Evolutionary conservation across 2,888 invertebrate species (phyloP).

Genomic region (Vanessa cardui): DNA sequence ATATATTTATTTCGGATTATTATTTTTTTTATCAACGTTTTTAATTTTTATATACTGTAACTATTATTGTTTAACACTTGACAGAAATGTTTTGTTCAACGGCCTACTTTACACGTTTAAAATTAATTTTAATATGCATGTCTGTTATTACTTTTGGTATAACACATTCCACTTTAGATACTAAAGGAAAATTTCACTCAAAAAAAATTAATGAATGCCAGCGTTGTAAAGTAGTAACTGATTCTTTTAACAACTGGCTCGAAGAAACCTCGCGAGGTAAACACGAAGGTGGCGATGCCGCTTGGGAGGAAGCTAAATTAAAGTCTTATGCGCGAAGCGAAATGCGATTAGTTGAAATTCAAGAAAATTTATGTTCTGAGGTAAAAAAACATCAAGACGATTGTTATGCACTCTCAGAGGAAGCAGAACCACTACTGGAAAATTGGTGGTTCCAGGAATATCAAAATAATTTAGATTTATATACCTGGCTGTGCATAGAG

Average conservation of each 20-base stretch:
- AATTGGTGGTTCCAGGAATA: conserved; percentile 93
- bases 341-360: conserved; percentile 94
- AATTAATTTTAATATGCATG: conserved; percentile 9
- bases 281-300: conserved; percentile 96
- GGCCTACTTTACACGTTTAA: conserved; percentile 4
- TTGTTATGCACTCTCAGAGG: conserved; percentile 91
- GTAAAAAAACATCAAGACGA: conserved; percentile 87
- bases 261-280: conserved; percentile 92
- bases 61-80: background rate
- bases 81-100: background rate
- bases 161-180: conserved; percentile 40
- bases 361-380: conserved; percentile 91
- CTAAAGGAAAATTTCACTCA: conserved; percentile 34
- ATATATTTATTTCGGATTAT: background rate
- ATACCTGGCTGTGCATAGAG: conserved; percentile 90
- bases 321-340: conserved; percentile 93
- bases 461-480: conserved; percentile 64
- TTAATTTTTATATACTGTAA: background rate
- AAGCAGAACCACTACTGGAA: conserved; percentile 91
- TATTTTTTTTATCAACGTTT: background rate
- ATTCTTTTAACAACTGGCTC: conserved; percentile 90
- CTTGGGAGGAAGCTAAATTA: conserved; percentile 95
- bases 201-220: conserved; percentile 78
- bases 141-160: conserved; percentile 9
- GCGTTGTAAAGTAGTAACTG: conserved; percentile 87